phyloP scores from a whole-genome alignment of 2,888 invertebrate genomes.

The Hymenopus coronatus region DNA sequence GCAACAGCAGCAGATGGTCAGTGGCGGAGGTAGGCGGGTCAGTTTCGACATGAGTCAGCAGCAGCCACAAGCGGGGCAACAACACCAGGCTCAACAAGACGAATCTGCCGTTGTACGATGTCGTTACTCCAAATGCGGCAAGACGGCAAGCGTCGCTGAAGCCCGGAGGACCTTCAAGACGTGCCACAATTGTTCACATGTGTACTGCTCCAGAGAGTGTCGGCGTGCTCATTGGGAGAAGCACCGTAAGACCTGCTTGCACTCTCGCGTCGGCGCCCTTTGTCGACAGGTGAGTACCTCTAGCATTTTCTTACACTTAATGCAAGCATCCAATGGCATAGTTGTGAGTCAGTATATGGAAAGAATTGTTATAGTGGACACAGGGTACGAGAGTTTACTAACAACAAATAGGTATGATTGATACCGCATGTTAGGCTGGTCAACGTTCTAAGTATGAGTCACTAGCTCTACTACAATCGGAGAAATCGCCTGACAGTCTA shows the following conservation, averaged over 20 bases:
- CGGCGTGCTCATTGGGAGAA: slow-evolving; percentile 90
- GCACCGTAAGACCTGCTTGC: slow-evolving; percentile 85
- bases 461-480: no score
- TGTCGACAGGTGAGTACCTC: slow-evolving; percentile 58
- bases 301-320: slow-evolving; percentile 58
- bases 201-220: slow-evolving; percentile 91
- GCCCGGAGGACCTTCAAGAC: slow-evolving; percentile 84
- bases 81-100: slow-evolving; percentile 36
- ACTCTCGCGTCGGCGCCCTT: slow-evolving; percentile 84
- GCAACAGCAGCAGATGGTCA: slow-evolving; percentile 36
- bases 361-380: no score
- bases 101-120: slow-evolving; percentile 64
- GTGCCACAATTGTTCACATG: slow-evolving; percentile 92
- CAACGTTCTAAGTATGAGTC: no score
- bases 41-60: slow-evolving; percentile 37
- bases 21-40: slow-evolving; percentile 37
- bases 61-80: not conserved
- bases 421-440: no score
- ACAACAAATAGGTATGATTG: no score
- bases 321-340: no score
- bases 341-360: no score
- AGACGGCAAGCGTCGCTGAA: slow-evolving; percentile 66
- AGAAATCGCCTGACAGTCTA: no score
- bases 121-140: slow-evolving; percentile 77
- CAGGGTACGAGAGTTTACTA: no score